These are phyloP conservation scores for Scophthalmus maximus DNA, from an alignment of 2,113 vertebrate genomes.

Conservation along the genomic window DNA sequence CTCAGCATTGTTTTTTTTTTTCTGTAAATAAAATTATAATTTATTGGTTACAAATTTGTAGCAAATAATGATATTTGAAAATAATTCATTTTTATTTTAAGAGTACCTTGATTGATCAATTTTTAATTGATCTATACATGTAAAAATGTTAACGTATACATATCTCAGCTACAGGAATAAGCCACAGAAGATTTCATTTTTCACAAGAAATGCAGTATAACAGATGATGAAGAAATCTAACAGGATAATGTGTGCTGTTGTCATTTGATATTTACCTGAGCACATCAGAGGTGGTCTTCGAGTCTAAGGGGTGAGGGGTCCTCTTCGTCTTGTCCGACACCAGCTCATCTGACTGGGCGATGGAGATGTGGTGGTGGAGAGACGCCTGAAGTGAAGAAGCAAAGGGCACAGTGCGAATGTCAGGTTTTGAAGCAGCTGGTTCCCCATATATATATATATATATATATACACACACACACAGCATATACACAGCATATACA, in stretches of 20 bases:
- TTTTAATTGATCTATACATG: too few species aligned
- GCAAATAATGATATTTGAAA: too few species aligned
- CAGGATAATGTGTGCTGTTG: conserved; percentile 11
- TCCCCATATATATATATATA: not conserved
- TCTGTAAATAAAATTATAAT: too few species aligned
- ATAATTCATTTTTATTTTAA: too few species aligned
- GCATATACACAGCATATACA: not conserved
- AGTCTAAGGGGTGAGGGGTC: conserved; percentile 95
- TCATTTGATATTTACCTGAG: conserved; percentile 90
- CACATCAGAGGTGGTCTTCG: conserved; percentile 98
- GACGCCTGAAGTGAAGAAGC: conserved; percentile 87
- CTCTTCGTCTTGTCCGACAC: conserved; percentile 91
- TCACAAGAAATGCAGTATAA: too few species aligned
- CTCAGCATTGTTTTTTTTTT: too few species aligned
- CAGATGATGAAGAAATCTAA: not conserved
- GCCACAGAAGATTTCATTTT: too few species aligned
- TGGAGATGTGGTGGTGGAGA: conserved; percentile 96
- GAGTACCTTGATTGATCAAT: not conserved
- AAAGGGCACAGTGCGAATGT: conserved; percentile 21
- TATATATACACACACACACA: not conserved
- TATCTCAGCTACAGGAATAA: too few species aligned
- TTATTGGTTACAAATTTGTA: too few species aligned
- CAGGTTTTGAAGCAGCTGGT: conserved; percentile 1
- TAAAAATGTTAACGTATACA: too few species aligned
- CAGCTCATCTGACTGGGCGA: conserved; percentile 93